Evolutionary conservation across 1,140 invertebrate genomes (phyloP), one percentile per base, ranked within the genome.

Genomic region (Scaptomyza graminum): DNA sequence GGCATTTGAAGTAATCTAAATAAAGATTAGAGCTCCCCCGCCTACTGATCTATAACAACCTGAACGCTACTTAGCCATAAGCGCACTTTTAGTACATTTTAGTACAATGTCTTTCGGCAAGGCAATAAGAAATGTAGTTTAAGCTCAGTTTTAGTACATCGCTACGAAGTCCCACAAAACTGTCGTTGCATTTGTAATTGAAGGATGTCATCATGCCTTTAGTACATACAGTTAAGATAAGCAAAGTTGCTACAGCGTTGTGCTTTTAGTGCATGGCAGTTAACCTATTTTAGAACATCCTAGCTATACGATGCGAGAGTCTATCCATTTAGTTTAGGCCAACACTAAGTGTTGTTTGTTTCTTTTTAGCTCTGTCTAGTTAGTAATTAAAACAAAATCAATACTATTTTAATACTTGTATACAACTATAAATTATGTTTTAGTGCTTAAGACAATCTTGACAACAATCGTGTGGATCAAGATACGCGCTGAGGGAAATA

Each of bases 281-380:
- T n/a, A n/a, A 25, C n/a, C 43, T 61, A 50, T 54, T 41, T 49
- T 60, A 43, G 52, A 12, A 70, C 66, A 67, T 43, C 47, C 65
- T 76, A 70, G 61, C 39, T 51, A 25, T 71, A 41, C 3, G n/a
- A 60, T 66, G 51, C 49, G 62, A 87, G 81, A 84, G 78, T 85
- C 83, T 87, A 87, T 78, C 66, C 28, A n/a, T 22, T 78, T 81
- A 72, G 74, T 78, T 63, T 60, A 63, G 63, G 8, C 62, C 83
- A 87, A 78, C 82, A 87, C 82, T 75, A 79, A 87, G 82, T 87
- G 82, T 88, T 87, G 81, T 60, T 67, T 55, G 74, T 66, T 74
- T 71, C 57, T 74, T 72, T 67, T 72, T 67, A 31, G 25, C 16
- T 34, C 31, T 55, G 12, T 31, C 44, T 67, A 60, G 55, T 59